Percentiles rank a stretch among this genome's conserved stretches.
These are phyloP conservation scores for Polyploca ridens DNA, from an alignment of 2,888 invertebrate species.

Conservation along the genomic window DNA sequence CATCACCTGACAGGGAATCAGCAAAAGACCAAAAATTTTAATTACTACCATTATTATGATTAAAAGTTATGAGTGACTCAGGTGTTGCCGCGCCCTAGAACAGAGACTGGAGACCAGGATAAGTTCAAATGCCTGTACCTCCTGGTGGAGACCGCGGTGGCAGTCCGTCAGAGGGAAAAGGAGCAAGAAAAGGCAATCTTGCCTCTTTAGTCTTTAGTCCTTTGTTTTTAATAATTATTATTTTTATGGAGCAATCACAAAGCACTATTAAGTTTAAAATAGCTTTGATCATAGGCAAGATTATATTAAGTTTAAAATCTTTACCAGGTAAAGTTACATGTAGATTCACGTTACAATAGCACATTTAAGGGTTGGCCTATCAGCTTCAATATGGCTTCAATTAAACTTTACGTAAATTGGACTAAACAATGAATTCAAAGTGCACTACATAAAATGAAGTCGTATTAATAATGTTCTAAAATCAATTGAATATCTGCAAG, in stretches of 20 bases:
- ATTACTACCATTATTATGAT: conserved; percentile 13
- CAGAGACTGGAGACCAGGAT: conserved; percentile 50
- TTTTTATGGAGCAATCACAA: not conserved
- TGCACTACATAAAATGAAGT: too few relatives aligned
- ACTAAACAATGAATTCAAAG: too few relatives aligned
- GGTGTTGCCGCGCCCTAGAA: conserved; percentile 58
- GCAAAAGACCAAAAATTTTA: conserved; percentile 19
- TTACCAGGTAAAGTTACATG: not conserved
- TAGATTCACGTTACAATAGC: not conserved
- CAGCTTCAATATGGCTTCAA: not conserved
- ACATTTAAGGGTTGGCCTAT: not conserved
- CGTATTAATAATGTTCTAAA: too few relatives aligned
- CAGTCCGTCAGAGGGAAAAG: conserved; percentile 69
- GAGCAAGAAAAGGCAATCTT: conserved; percentile 56
- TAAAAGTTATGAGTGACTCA: conserved; percentile 44
- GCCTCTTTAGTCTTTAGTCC: conserved; percentile 25
- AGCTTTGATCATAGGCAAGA: not conserved
- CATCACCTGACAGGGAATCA: conserved; percentile 60
- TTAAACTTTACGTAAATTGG: too few relatives aligned
- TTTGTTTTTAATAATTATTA: not conserved
- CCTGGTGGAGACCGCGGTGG: conserved; percentile 72
- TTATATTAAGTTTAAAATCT: not conserved
- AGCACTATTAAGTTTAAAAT: conserved; percentile 22
- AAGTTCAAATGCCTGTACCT: conserved; percentile 73
- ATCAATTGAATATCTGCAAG: too few relatives aligned